Evolutionary conservation across 2,888 invertebrate species (phyloP).

Genomic region (Phyllotreta cruciferae): DNA sequence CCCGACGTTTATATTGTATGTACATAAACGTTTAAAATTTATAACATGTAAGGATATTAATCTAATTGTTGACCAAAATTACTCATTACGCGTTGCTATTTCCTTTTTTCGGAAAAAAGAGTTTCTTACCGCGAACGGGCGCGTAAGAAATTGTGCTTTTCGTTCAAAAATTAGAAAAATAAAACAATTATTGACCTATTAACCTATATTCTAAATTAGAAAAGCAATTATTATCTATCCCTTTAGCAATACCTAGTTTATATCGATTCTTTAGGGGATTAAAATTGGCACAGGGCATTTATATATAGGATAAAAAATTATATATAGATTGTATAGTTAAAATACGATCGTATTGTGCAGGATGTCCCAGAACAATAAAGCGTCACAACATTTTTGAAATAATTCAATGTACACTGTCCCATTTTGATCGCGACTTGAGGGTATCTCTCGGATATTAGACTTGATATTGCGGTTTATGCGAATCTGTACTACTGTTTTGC

Average conservation of each 20-base stretch:
- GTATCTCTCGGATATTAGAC: too few species aligned
- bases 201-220: slow-evolving; percentile 59
- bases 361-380: too few species aligned
- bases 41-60: slow-evolving; percentile 25
- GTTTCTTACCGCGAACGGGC: background rate
- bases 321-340: too few species aligned
- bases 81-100: background rate
- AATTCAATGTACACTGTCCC: too few species aligned
- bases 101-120: slow-evolving; percentile 6
- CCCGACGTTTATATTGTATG: background rate
- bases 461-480: too few species aligned
- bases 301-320: too few species aligned
- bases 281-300: slow-evolving; percentile 13
- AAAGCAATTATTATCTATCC: slow-evolving; percentile 60
- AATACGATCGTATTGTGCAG: too few species aligned
- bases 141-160: slow-evolving; percentile 6
- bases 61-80: slow-evolving; percentile 19
- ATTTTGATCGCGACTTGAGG: too few species aligned
- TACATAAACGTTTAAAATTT: slow-evolving; percentile 18
- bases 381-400: too few species aligned
- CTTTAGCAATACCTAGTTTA: slow-evolving; percentile 53
- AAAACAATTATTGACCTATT: slow-evolving; percentile 31
- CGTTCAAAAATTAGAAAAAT: background rate
- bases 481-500: too few species aligned
- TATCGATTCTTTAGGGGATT: slow-evolving; percentile 24